These are phyloP conservation scores for Drosophila pegasa DNA, from an alignment of 2,888 invertebrate species.

Conservation along the genomic window DNA sequence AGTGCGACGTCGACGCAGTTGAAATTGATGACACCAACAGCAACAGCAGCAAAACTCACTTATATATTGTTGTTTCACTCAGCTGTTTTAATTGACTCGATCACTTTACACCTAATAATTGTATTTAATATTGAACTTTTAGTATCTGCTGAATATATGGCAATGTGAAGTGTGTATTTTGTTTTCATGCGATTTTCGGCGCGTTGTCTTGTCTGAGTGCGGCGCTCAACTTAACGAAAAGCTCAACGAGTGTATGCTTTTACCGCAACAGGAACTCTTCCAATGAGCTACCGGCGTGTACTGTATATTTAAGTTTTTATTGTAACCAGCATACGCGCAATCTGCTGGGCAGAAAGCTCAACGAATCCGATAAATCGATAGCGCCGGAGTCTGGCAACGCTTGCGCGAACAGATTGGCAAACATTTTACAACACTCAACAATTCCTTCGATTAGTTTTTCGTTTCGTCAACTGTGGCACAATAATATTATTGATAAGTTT, in stretches of 20 bases:
- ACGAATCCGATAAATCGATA: conserved; percentile 24
- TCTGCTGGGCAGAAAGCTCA: conserved; percentile 39
- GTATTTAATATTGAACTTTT: conserved; percentile 17
- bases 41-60: conserved; percentile 50
- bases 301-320: conserved; percentile 30
- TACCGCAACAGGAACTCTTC: conserved; percentile 25
- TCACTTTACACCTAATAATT: conserved; percentile 50
- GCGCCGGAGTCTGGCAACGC: neutral
- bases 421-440: conserved; percentile 50
- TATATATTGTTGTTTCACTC: conserved; percentile 25
- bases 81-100: conserved; percentile 59
- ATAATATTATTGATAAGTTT: conserved; percentile 38
- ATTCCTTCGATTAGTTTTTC: conserved; percentile 43
- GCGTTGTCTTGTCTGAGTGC: conserved; percentile 28
- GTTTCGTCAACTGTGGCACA: conserved; percentile 26
- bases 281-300: conserved; percentile 46
- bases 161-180: conserved; percentile 17
- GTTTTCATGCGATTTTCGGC: conserved; percentile 39
- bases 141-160: conserved; percentile 5
- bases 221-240: conserved; percentile 35
- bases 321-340: conserved; percentile 21
- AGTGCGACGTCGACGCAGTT: conserved; percentile 1
- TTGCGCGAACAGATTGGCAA: neutral
- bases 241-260: conserved; percentile 26
- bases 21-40: conserved; percentile 26